Base-by-base conservation (phyloP, 2,888 invertebrate genomes). In the Drosophila suboccidentalis region DNA sequence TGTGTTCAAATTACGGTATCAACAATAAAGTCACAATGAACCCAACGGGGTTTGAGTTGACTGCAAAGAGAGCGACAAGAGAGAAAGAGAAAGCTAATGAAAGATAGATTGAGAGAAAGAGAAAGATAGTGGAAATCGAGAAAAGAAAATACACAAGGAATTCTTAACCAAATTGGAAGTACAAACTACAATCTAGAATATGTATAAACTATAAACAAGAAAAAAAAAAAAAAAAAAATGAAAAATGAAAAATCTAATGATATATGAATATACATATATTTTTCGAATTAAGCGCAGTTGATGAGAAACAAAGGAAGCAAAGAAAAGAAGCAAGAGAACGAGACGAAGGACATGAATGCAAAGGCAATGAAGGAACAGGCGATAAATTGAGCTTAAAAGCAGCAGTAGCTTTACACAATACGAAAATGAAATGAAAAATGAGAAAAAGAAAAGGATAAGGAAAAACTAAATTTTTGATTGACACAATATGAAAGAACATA, bases 111-210 rank as follows among this genome's bases (percentile, higher is more conserved):
- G 60, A 34, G 22, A 6, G 15, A 36, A 46, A 29, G 29, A 29
- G 8, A 29, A 29, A 29, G 29, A 29, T 26, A 61, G 76, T 75
- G 54, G 51, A 70, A 76, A 65, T 62, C 61, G 77, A 71, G 78
- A 81, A 69, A 82, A 50, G 77, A 88, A 84, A 84, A 90, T 82
- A 85, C 84, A 85, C 87, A 90, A 86, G 84, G 90, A 87, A 87
- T 90, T 90, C 90, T 90, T 90, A 87, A 87, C 88, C 90, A 89
- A 87, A 87, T 87, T 87, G 86, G 86, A 87, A 87, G 86, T 87
- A 90, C 86, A 87, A 87, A 87, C 88, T 87, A 87, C 87, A 90
- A 85, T 75, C 85, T 87, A 85, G 90, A 86, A 86, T 90, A 85
- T 77, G 87, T 86, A 90, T 80, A 89, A 87, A 82, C 70, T 63